Percentiles rank a stretch among this genome's conserved stretches.
These are phyloP conservation scores for Eulemur macaco DNA, from an alignment of 2,113 vertebrate genomes.

Conservation along the genomic window DNA sequence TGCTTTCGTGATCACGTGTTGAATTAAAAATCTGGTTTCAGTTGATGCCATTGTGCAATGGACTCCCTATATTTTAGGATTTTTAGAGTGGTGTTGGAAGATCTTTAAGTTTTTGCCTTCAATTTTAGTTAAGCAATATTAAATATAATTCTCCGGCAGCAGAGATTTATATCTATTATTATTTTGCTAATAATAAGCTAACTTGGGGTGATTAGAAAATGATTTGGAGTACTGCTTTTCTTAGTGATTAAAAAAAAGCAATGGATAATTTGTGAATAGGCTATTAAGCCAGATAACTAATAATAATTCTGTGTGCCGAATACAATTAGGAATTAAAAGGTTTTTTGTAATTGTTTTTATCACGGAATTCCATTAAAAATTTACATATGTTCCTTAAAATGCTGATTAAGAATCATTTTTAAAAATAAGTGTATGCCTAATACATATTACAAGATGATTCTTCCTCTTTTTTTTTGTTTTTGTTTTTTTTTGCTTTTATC, in stretches of 20 bases:
- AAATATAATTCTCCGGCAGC: slow-evolving; percentile 49
- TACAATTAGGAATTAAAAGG: slow-evolving; percentile 24
- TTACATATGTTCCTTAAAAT: slow-evolving; percentile 44
- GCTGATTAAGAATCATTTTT: slow-evolving; percentile 24
- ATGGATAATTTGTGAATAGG: slow-evolving; percentile 36
- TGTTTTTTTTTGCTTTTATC: slow-evolving; percentile 88
- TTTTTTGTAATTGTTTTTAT: slow-evolving; percentile 58
- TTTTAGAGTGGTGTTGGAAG: slow-evolving; percentile 42
- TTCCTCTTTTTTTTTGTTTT: slow-evolving; percentile 76
- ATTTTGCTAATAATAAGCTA: slow-evolving; percentile 50
- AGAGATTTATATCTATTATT: slow-evolving; percentile 54
- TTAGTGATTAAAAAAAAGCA: slow-evolving; percentile 48
- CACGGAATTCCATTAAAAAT: slow-evolving; percentile 43
- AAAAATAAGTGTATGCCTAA: background rate
- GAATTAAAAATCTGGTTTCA: slow-evolving; percentile 45
- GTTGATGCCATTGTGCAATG: background rate
- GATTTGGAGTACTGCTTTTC: slow-evolving; percentile 34
- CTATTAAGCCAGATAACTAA: slow-evolving; percentile 36
- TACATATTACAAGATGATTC: slow-evolving; percentile 78
- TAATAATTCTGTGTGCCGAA: slow-evolving; percentile 47
- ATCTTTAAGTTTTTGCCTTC: slow-evolving; percentile 42
- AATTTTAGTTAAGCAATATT: slow-evolving; percentile 46
- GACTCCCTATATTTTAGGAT: background rate
- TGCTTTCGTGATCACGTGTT: background rate
- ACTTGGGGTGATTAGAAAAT: slow-evolving; percentile 39